A percentile compares a stretch with the other conserved stretches of the same genome.
phyloP scores from a whole-genome alignment of 2,888 invertebrate genomes.

The Tiphia femorata region DNA sequence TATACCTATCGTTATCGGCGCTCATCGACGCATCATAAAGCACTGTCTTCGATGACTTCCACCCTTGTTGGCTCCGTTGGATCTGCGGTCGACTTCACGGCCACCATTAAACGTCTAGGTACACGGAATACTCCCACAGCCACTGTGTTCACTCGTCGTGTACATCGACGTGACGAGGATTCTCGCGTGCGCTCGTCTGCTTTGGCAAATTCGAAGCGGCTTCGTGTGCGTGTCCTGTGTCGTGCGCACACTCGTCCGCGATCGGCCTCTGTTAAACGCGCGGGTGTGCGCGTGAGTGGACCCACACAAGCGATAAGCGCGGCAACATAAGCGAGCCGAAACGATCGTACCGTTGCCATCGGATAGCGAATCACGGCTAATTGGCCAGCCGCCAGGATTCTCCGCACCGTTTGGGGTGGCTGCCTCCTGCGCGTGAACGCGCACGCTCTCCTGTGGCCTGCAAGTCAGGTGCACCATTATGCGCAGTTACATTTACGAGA shows the following conservation, averaged over 20 bases:
- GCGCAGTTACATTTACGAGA: slow-evolving; percentile 15
- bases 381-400: slow-evolving; percentile 11
- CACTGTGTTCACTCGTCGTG: not conserved
- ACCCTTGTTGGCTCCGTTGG: not conserved
- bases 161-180: not conserved
- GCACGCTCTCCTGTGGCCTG: slow-evolving; percentile 5
- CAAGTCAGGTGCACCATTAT: slow-evolving; percentile 25
- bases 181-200: too few species aligned
- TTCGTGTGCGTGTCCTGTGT: too few species aligned
- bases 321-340: slow-evolving; percentile 3
- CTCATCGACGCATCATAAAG: too few species aligned
- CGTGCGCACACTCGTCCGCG: not conserved
- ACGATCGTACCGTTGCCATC: slow-evolving; percentile 8
- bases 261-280: not conserved
- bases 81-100: not conserved
- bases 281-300: not conserved
- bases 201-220: too few species aligned
- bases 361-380: slow-evolving; percentile 26
- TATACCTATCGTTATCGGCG: too few species aligned
- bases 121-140: too few species aligned
- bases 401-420: not conserved
- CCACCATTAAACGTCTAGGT: too few species aligned
- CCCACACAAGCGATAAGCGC: not conserved
- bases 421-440: not conserved
- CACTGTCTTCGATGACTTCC: too few species aligned